phyloP scores from a whole-genome alignment of 2,113 vertebrate genomes.

The Ptychochromis oligacanthus region DNA sequence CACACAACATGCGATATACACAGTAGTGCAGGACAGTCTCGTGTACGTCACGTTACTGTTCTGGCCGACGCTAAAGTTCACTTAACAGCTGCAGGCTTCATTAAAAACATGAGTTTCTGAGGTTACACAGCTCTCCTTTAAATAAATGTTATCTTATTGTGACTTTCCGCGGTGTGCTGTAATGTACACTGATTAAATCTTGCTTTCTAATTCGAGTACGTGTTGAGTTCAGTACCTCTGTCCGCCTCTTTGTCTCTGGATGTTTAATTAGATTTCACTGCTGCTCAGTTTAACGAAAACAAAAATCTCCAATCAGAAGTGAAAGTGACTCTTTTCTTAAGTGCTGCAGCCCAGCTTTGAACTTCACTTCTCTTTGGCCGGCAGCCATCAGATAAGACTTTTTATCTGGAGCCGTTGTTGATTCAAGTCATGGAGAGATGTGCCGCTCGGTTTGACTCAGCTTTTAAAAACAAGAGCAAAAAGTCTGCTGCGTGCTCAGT shows the following conservation, averaged over 20 bases:
- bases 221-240: background rate
- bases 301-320: background rate
- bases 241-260: background rate
- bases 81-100: background rate
- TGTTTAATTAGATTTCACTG: background rate
- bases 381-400: constrained; percentile 37
- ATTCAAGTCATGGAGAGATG: background rate
- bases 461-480: background rate
- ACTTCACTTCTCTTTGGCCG: background rate
- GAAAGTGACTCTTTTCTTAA: background rate
- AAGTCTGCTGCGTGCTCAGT: background rate
- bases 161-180: background rate
- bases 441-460: background rate
- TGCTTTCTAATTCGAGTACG: too few relatives aligned
- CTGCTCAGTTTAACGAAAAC: background rate
- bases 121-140: rapidly evolving
- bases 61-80: background rate
- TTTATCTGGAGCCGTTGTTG: constrained; percentile 38
- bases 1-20: too few relatives aligned
- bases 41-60: background rate
- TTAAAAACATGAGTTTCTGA: background rate
- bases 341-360: constrained; percentile 14
- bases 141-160: too few relatives aligned
- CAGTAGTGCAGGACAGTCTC: background rate
- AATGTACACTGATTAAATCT: background rate